phyloP scores from a whole-genome alignment of 2,113 vertebrate genomes.

The Anolis sagrei region DNA sequence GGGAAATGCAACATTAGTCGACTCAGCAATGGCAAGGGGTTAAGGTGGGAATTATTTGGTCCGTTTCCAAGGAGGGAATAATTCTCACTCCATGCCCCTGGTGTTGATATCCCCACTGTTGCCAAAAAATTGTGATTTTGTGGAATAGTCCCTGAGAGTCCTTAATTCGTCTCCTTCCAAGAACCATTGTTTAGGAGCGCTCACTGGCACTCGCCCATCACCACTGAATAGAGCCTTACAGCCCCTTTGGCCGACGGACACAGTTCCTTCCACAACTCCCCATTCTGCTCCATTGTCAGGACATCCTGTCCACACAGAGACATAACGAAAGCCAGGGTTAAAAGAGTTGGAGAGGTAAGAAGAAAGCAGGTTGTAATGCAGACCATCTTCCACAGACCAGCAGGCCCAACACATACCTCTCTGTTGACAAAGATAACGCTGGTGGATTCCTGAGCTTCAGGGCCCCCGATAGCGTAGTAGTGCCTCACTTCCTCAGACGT shows the following conservation, averaged over 20 bases:
- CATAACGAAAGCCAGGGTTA: background rate
- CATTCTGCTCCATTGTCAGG: slow-evolving; percentile 71
- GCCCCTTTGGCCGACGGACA: slow-evolving; percentile 93
- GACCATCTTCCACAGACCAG: background rate
- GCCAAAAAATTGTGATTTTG: background rate
- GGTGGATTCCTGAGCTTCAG: slow-evolving; percentile 88
- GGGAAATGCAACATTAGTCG: background rate
- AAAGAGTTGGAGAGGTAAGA: background rate
- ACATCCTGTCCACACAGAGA: slow-evolving; percentile 71
- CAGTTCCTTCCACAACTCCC: slow-evolving; percentile 83
- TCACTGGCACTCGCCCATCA: slow-evolving; percentile 19
- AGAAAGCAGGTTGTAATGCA: too few species aligned
- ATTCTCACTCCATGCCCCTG: background rate
- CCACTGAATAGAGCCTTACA: slow-evolving; percentile 56
- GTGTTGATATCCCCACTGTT: background rate
- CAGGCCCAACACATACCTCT: slow-evolving; percentile 64
- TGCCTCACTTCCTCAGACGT: slow-evolving; percentile 81
- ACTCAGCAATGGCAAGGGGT: background rate
- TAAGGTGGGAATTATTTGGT: background rate
- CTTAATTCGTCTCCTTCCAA: background rate
- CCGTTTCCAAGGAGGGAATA: background rate
- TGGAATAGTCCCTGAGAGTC: background rate
- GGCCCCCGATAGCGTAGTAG: slow-evolving; percentile 83
- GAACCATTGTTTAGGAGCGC: background rate
- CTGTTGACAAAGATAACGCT: slow-evolving; percentile 82